Base-by-base conservation (phyloP, 2,113 vertebrate genomes). In the Megalops atlanticus region DNA sequence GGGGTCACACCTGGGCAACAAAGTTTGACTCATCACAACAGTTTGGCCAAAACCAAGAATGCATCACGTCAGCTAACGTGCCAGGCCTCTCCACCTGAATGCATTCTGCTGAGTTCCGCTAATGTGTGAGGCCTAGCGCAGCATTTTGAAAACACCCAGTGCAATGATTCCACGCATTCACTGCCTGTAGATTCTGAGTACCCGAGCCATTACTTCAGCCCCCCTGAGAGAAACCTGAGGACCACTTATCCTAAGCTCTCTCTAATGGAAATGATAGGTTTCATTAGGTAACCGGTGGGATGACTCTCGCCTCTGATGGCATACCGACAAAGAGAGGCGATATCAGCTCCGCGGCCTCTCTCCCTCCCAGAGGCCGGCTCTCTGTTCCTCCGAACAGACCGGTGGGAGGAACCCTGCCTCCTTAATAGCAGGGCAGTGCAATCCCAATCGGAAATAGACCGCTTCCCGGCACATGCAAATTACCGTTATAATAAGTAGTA, bases 401-500 rank as follows among this genome's bases (percentile, higher is more conserved):
- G n/a, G 76, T 47, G n/a, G 36, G 38, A 11, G 33, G 24, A 16
- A 36, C 38, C 24, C 14, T n/a, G 83, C 74, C 87, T 86, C 80
- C 87, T 83, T 91, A 89, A 92, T 93, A 90, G 92, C 88, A 83
- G 90, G 90, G 88, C 85, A 87, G 86, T 84, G 74, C 79, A 64
- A 85, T 91, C 72, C 80, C 74, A 81, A 87, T 92, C 74, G 85
- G 86, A 92, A 93, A 91, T 90, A 79, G 83, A 83, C 81, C 77
- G 16, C 83, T 86, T 80, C 27, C 70, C 71, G 83, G 85, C 90
- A 89, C 88, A 89, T 90, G 90, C 88, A 90, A 92, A 93, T 93
- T 91, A 88, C 85, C 81, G 72, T 89, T 92, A 92, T 93, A 89
- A 92, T 88, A 79, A 72, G 70, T 90, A 92, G 92, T 93, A 89